Percentiles rank a stretch among this genome's conserved stretches.
Evolutionary conservation across 1,140 invertebrate species (phyloP).

Genomic region (Ridgeia piscesae): DNA sequence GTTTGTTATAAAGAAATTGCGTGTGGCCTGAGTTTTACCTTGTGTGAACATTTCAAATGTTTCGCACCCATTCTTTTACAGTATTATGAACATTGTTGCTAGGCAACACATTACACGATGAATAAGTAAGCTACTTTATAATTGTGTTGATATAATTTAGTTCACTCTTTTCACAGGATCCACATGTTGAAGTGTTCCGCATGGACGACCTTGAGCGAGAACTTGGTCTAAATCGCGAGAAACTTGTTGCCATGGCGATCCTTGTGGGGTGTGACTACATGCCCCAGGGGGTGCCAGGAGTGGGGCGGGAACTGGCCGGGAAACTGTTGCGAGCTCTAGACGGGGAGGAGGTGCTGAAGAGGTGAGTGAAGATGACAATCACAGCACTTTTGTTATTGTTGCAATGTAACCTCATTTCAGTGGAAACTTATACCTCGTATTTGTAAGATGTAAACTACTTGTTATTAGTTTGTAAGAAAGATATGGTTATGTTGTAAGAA

Average conservation of each 20-base stretch:
- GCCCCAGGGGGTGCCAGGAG: constrained; percentile 74
- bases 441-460: not conserved
- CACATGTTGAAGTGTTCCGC: constrained; percentile 72
- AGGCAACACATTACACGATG: no score
- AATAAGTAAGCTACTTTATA: no score
- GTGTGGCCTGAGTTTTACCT: no score
- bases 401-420: constrained; percentile 10
- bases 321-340: constrained; percentile 62
- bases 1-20: no score
- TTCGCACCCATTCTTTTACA: no score
- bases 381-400: constrained; percentile 18
- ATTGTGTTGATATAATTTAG: no score
- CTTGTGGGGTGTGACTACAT: constrained; percentile 85
- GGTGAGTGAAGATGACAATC: constrained; percentile 30
- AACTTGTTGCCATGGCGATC: constrained; percentile 80
- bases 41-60: no score
- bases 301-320: constrained; percentile 76
- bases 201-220: constrained; percentile 66
- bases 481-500: no score
- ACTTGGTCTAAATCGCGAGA: constrained; percentile 72
- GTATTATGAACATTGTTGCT: no score
- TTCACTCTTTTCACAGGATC: constrained; percentile 39
- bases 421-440: not conserved
- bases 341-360: constrained; percentile 39
- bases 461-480: no score